Evolutionary conservation across 1,140 invertebrate species (phyloP).

Genomic region (Elysia chlorotica): DNA sequence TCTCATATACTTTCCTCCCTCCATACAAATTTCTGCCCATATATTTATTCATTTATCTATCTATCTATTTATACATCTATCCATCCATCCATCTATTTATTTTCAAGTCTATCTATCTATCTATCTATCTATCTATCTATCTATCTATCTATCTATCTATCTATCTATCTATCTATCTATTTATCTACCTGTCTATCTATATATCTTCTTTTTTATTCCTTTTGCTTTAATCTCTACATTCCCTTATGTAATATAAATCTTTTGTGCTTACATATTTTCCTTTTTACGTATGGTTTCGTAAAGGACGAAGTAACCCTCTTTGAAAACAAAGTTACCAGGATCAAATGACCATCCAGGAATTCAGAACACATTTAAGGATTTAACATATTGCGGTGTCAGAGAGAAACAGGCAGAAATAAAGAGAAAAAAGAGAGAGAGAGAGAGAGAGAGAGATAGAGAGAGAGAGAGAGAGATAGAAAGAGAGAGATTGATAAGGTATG

Average conservation of each 20-base stretch:
- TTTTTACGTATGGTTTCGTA: too few species aligned
- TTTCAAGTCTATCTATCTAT: not conserved
- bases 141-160: not conserved
- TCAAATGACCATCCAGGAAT: too few species aligned
- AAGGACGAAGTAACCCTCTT: too few species aligned
- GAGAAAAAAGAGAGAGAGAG: not conserved
- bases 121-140: not conserved
- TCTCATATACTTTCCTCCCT: too few species aligned
- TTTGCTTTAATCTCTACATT: too few species aligned
- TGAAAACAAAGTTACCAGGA: too few species aligned
- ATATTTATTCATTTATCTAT: too few species aligned
- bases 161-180: not conserved
- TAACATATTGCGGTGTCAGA: too few species aligned
- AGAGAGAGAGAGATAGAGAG: not conserved
- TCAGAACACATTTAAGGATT: too few species aligned
- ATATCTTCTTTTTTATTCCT: not conserved
- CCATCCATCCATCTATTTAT: not conserved
- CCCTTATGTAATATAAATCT: too few species aligned
- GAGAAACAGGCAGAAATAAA: not conserved
- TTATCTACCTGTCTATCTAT: not conserved
- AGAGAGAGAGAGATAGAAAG: not conserved
- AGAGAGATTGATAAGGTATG: not conserved
- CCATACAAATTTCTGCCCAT: too few species aligned
- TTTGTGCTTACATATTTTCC: too few species aligned
- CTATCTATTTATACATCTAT: not conserved